Evolutionary conservation across 2,888 invertebrate species (phyloP), one percentile per base, ranked within the genome.

Genomic region (Acanthoscelides obtectus): DNA sequence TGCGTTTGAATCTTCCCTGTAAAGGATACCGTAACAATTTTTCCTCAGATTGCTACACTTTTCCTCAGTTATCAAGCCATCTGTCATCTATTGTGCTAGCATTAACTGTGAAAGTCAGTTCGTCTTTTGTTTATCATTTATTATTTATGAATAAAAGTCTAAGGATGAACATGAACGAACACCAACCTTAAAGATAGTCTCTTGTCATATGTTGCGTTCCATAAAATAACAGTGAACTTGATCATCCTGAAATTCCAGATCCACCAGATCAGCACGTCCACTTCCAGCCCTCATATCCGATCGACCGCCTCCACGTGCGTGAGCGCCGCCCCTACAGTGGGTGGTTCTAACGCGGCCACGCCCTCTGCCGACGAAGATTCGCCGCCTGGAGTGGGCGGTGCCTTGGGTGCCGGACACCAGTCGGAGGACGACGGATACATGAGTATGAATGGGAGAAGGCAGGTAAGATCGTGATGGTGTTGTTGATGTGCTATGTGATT

Each of bases 371-470:
- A 88, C 81, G 88, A 88, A 84, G 93, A 93, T 87, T 93, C 93
- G 84, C 93, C 93, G 81, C 92, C 92, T 79, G 25, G 27, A 21
- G 89, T 92, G 85, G 71, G 71, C 20, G 69, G 22, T 21, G 22
- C 20, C 20, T 89, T 92, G 85, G 71, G 71, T 22, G 68, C 68
- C 68, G 93, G 93, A 79, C 94, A 94, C 85, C 94, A 94, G 84
- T 94, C 94, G 72, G 94, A 95, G 85, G 94, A 95, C 90, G 94
- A 95, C 90, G 94, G 94, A 85, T 94, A 95, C 87, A 94, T 94
- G 94, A 94, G 94, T 87, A 93, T 94, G 90, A 95, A 94, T 90
- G 94, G 94, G 80, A 90, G 94, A 84, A 92, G 92, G 85, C 90
- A 69, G 69, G 20, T 45, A 45, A 3, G 3, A 45, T 4, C 45